These are phyloP conservation scores for Agapostemon virescens DNA, from an alignment of 2,888 invertebrate genomes.

Conservation along the genomic window DNA sequence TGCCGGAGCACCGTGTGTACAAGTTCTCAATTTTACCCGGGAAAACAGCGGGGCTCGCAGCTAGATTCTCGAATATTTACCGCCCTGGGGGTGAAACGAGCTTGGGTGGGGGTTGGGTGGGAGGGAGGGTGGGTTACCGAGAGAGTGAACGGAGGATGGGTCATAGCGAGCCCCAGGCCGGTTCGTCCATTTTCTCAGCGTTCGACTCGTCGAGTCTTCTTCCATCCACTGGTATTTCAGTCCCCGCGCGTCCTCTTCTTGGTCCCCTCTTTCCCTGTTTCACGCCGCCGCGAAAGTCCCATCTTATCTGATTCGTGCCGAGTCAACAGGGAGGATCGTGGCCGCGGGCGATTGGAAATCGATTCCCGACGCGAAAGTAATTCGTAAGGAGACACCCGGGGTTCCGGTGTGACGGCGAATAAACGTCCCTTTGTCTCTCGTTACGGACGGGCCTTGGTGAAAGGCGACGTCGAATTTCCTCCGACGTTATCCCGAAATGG, in stretches of 20 bases:
- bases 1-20: conserved; percentile 5
- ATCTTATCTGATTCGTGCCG: conserved; percentile 48
- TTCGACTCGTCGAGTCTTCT: conserved; percentile 27
- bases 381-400: conserved; percentile 56
- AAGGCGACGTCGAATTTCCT: conserved; percentile 23
- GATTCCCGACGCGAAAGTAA: conserved; percentile 59
- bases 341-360: conserved; percentile 63
- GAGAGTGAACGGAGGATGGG: neutral
- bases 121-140: neutral
- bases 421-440: conserved; percentile 59
- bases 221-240: conserved; percentile 4
- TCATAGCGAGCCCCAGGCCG: conserved; percentile 28
- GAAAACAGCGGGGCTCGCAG: neutral
- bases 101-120: too few species aligned
- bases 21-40: conserved; percentile 20
- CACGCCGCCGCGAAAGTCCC: conserved; percentile 25
- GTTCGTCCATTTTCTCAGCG: conserved; percentile 41
- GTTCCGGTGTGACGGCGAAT: conserved; percentile 55
- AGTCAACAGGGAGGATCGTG: conserved; percentile 52
- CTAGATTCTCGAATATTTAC: conserved; percentile 46
- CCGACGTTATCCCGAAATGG: conserved; percentile 31
- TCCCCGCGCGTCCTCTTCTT: conserved; percentile 7
- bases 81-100: neutral
- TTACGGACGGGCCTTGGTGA: conserved; percentile 42
- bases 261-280: conserved; percentile 9